Conservation (phyloP, 1,140 invertebrate species). For the Leucophenga varia region DNA sequence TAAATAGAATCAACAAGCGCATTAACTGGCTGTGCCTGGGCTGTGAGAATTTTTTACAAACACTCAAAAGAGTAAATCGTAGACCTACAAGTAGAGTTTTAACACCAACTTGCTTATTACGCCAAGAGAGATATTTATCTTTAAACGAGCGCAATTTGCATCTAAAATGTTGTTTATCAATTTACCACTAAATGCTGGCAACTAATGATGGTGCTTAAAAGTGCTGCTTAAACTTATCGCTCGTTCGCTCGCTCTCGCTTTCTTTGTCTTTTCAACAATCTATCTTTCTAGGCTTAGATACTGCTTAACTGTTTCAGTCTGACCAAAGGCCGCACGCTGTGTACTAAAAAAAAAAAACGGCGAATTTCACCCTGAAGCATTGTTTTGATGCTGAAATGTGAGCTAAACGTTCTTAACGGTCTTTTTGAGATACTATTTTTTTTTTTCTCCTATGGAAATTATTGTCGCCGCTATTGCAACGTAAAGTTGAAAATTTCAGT, state of each 20-base stretch:
- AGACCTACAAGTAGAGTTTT: too few relatives aligned
- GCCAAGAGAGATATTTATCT: slow-evolving; percentile 35
- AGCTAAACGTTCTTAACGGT: slow-evolving; percentile 15
- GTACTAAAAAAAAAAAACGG: slow-evolving; percentile 46
- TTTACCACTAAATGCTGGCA: slow-evolving; percentile 50
- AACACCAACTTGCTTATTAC: too few relatives aligned
- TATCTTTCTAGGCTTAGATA: too few relatives aligned
- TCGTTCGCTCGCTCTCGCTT: not conserved
- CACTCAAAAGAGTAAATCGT: slow-evolving; percentile 1
- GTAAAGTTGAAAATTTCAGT: slow-evolving; percentile 17
- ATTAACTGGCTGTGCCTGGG: slow-evolving; percentile 29
- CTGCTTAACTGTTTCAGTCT: not conserved
- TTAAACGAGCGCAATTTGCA: slow-evolving; percentile 52
- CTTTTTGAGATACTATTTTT: too few relatives aligned
- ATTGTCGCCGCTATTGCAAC: not conserved
- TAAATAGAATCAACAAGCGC: slow-evolving; percentile 45
- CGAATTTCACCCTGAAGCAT: slow-evolving; percentile 43
- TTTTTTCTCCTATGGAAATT: slow-evolving; percentile 2
- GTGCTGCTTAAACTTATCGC: too few relatives aligned
- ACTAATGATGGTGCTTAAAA: slow-evolving; percentile 36
- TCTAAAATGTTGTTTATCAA: slow-evolving; percentile 54
- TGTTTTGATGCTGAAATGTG: slow-evolving; percentile 7
- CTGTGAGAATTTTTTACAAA: slow-evolving; percentile 29
- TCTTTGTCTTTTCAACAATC: too few relatives aligned
- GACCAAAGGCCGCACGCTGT: slow-evolving; percentile 21